Evolutionary conservation across 2,888 invertebrate genomes (phyloP).

Genomic region (Drymonia ruficornis): DNA sequence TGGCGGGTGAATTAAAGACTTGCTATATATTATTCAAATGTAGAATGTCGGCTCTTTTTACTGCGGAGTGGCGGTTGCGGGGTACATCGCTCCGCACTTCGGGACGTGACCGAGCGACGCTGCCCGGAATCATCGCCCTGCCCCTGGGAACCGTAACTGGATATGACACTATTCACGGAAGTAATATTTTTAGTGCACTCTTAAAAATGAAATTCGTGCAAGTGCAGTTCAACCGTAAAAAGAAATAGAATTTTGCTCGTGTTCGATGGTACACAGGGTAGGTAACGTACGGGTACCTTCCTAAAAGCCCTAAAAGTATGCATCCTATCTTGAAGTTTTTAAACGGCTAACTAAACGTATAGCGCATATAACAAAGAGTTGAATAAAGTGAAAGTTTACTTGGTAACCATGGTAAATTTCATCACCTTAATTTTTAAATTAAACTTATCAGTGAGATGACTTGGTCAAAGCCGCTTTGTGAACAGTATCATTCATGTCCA

Average conservation of each 20-base stretch:
- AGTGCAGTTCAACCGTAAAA: no score
- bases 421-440: no score
- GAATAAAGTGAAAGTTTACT: no score
- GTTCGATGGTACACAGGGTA: no score
- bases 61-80: conserved; percentile 75
- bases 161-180: conserved; percentile 42
- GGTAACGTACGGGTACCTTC: no score
- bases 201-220: neutral
- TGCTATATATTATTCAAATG: conserved; percentile 79
- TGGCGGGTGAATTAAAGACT: conserved; percentile 66
- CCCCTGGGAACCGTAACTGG: conserved; percentile 46
- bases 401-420: no score
- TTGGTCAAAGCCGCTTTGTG: neutral
- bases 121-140: conserved; percentile 51
- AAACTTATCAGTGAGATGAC: no score
- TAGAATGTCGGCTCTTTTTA: conserved; percentile 74
- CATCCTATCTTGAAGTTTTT: no score
- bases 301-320: no score
- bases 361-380: no score
- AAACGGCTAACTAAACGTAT: no score
- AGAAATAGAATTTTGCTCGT: no score
- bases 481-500: conserved; percentile 15
- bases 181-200: conserved; percentile 1
- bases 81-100: conserved; percentile 82
- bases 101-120: conserved; percentile 74